These are phyloP conservation scores for Cavia porcellus DNA, from an alignment of 2,113 vertebrate species.

Conservation along the genomic window DNA sequence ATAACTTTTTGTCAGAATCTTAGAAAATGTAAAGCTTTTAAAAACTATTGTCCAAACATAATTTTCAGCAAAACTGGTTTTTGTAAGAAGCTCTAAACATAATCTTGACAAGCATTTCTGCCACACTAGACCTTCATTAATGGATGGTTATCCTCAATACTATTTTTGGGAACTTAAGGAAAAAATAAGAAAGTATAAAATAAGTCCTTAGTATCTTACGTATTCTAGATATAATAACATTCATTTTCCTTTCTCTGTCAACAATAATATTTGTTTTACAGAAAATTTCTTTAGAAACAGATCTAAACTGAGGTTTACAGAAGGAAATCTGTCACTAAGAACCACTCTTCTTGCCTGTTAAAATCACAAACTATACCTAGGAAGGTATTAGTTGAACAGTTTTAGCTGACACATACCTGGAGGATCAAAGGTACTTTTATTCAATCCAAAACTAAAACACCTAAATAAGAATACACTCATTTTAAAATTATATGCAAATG, in stretches of 20 bases:
- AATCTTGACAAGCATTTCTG: neutral
- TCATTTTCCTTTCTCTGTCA: conserved; percentile 44
- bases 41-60: neutral
- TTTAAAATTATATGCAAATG: neutral
- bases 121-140: neutral
- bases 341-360: neutral
- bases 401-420: neutral
- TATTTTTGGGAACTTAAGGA: neutral
- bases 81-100: neutral
- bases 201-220: conserved; percentile 2
- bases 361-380: neutral
- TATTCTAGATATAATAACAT: conserved; percentile 5
- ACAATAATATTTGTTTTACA: conserved; percentile 58
- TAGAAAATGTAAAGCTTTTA: neutral
- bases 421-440: neutral
- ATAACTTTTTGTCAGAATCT: neutral
- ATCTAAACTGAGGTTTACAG: conserved; percentile 17
- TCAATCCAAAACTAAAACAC: conserved; percentile 45
- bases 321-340: conserved; percentile 35
- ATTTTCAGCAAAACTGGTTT: neutral
- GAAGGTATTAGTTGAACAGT: neutral
- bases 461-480: neutral
- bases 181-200: neutral
- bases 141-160: neutral
- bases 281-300: conserved; percentile 47